Conservation (phyloP, 2,888 invertebrate genomes). For the Melanotus villosus region DNA sequence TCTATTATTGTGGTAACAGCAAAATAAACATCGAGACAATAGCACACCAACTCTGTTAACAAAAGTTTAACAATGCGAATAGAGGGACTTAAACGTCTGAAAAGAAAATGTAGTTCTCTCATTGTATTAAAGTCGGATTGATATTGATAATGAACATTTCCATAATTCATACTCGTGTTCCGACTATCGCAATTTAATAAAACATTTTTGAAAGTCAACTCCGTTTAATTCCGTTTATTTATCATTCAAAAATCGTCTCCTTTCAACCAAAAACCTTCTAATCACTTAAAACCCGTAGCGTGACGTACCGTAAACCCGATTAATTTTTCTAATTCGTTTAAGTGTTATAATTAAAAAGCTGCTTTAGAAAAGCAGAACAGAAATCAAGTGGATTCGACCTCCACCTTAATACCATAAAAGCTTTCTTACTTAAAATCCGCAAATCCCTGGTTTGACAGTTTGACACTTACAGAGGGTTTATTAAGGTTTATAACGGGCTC, state of each 20-base stretch:
- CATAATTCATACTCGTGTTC: no score
- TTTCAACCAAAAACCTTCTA: neutral
- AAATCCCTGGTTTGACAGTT: slow-evolving; percentile 13
- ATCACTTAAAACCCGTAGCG: slow-evolving; percentile 1
- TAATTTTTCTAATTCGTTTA: slow-evolving; percentile 14
- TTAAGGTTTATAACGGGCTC: neutral
- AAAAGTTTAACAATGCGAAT: slow-evolving; percentile 41
- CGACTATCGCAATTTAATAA: no score
- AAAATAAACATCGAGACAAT: slow-evolving; percentile 45
- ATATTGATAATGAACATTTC: no score
- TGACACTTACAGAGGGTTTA: slow-evolving; percentile 11
- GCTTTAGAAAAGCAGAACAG: neutral
- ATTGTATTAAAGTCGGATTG: neutral
- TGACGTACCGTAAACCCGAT: slow-evolving; percentile 5
- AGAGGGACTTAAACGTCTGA: slow-evolving; percentile 32
- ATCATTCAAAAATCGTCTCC: neutral
- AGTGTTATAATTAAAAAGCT: slow-evolving; percentile 19
- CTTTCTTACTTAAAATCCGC: slow-evolving; percentile 16
- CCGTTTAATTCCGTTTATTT: neutral
- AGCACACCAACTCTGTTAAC: slow-evolving; percentile 33
- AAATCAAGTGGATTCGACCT: neutral
- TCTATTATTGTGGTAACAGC: slow-evolving; percentile 41
- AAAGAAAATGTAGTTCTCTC: slow-evolving; percentile 25
- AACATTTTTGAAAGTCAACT: no score
- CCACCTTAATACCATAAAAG: slow-evolving; percentile 18